Conservation (phyloP, 2,888 invertebrate species). For the Tetragnatha montana region DNA sequence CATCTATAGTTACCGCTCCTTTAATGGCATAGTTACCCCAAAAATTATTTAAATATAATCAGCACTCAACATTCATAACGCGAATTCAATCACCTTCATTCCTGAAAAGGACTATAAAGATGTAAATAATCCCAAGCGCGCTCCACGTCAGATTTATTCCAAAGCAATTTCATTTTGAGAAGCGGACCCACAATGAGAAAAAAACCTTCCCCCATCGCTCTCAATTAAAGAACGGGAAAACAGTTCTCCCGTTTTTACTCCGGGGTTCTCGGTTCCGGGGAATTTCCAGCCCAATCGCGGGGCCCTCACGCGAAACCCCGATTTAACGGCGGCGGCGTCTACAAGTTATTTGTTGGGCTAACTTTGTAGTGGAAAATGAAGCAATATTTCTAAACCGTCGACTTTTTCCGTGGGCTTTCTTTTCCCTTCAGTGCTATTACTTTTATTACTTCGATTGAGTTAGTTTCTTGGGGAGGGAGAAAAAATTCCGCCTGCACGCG, state of each 20-base stretch:
- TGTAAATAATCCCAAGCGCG: neutral
- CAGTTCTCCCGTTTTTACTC: slow-evolving; percentile 20
- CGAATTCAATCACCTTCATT: neutral
- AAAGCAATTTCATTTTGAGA: neutral
- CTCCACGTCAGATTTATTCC: neutral
- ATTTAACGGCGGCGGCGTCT: slow-evolving; percentile 48
- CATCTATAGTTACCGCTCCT: neutral
- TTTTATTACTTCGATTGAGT: slow-evolving; percentile 42
- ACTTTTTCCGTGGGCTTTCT: neutral
- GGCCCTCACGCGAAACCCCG: slow-evolving; percentile 47
- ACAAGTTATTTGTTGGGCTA: slow-evolving; percentile 43
- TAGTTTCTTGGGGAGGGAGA: neutral
- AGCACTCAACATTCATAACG: neutral
- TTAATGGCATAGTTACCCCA: neutral
- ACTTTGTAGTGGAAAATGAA: slow-evolving; percentile 27
- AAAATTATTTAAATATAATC: neutral
- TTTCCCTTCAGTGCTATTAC: neutral
- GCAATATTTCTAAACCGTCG: slow-evolving; percentile 14
- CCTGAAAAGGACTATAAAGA: neutral
- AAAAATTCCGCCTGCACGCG: slow-evolving; percentile 30
- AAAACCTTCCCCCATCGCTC: neutral
- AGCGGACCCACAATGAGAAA: neutral
- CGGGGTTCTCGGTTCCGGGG: slow-evolving; percentile 21
- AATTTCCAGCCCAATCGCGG: slow-evolving; percentile 28
- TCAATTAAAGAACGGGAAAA: neutral